A percentile compares a stretch with the other conserved stretches of the same genome.
phyloP scores from a whole-genome alignment of 2,113 vertebrate species.

The Otis tarda region DNA sequence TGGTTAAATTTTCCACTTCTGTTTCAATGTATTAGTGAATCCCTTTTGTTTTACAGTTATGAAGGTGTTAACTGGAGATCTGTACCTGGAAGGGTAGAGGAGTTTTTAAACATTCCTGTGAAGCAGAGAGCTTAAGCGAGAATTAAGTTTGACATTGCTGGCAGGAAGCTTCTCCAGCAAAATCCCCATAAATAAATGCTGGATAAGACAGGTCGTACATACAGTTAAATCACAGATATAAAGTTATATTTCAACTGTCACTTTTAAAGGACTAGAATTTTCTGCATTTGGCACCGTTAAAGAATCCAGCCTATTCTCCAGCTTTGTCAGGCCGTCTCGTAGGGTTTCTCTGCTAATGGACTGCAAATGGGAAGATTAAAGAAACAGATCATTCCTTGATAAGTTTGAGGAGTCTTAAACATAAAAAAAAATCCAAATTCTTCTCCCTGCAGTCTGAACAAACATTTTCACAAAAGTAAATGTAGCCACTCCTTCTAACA shows the following conservation, averaged over 20 bases:
- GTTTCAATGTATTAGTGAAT: not conserved
- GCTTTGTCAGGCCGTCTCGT: not conserved
- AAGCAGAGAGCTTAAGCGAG: constrained; percentile 10
- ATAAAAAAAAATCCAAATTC: not conserved
- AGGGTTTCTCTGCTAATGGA: not conserved
- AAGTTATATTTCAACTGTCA: not conserved
- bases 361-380: constrained; percentile 21
- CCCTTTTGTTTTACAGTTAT: not conserved
- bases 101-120: not conserved
- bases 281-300: not conserved
- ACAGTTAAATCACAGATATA: not conserved
- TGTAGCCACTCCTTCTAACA: not conserved
- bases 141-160: constrained; percentile 2
- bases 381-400: not conserved
- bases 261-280: not conserved
- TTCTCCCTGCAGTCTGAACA: not conserved
- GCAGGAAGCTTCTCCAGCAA: constrained; percentile 41
- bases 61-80: not conserved
- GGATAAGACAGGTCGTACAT: not conserved
- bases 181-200: constrained; percentile 11
- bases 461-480: not conserved
- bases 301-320: not conserved
- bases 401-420: not conserved
- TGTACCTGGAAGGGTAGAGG: not conserved
- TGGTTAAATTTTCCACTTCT: not conserved